These are phyloP conservation scores for Araneus ventricosus DNA, from an alignment of 1,140 invertebrate species.

Conservation along the genomic window DNA sequence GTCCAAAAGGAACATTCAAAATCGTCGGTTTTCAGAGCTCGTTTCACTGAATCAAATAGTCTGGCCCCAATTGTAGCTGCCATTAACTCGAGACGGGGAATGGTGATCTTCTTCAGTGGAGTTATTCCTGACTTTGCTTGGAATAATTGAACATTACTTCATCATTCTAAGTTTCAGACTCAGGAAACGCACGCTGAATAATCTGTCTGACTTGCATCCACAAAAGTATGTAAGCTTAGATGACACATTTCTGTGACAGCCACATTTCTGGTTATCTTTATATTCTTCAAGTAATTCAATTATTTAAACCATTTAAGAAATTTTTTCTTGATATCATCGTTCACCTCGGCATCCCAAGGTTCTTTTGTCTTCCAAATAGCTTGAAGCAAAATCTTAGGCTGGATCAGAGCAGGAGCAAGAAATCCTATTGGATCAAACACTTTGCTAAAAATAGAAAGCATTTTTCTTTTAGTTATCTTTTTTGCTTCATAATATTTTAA, in stretches of 20 bases:
- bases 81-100: no score
- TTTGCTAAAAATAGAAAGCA: background rate
- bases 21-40: background rate
- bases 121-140: slow-evolving; percentile 27
- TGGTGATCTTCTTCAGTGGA: slow-evolving; percentile 15
- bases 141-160: slow-evolving; percentile 22
- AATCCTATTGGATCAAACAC: background rate
- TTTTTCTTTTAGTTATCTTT: background rate
- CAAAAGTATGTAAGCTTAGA: slow-evolving; percentile 34
- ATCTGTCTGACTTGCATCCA: slow-evolving; percentile 40
- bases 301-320: background rate
- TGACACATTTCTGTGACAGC: background rate
- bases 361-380: slow-evolving; percentile 8
- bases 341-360: slow-evolving; percentile 9
- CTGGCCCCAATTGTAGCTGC: slow-evolving; percentile 12
- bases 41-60: slow-evolving; percentile 22
- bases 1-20: slow-evolving; percentile 46
- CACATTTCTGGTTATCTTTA: background rate
- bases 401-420: background rate
- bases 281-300: background rate
- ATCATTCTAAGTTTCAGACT: background rate
- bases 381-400: slow-evolving; percentile 36
- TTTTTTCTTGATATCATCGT: slow-evolving; percentile 29
- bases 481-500: background rate
- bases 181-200: slow-evolving; percentile 37